Evolutionary conservation across 2,888 invertebrate genomes (phyloP), one percentile per base, ranked within the genome.

Genomic region (Phortica magna): DNA sequence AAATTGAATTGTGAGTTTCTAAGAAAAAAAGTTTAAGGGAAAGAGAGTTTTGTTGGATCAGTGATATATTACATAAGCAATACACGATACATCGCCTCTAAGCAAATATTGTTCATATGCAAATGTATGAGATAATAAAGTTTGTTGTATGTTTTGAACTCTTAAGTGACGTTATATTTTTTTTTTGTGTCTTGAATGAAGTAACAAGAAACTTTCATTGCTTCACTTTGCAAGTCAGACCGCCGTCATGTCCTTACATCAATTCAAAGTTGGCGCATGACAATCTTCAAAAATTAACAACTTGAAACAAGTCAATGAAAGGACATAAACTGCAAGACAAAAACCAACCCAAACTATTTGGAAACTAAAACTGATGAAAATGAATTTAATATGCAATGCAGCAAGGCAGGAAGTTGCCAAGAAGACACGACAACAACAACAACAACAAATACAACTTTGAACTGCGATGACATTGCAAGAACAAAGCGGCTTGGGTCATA

Each of bases 361-460:
- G 39, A 79, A 76, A 76, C 76, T 77, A 65, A 78, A 74, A 74
- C 76, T 75, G 53, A 7, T 53, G 57, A 61, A 42, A 76, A 75
- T 68, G 80, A 74, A 81, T 81, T 81, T 79, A 81, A 81, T 81
- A 81, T 81, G 77, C 81, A 59, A 43, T 61, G 73, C 77, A 76
- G 75, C 73, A 73, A 65, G 31, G 61, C 73, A 17, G 10, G 14
- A 64, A 79, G 48, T 75, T 61, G 55, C 70, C 65, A 71, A 55
- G 70, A 71, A 53, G 53, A 3, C 68, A 61, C 55, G 55, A 41
- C 64, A 74, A 17, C 73, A 9, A 53, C 39, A 65, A 19, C 19
- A 31, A n/a, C 53, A 55, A 10, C 53, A 39, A 55, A 42, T 7
- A 43, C 19, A 31, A 71, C 19, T 43, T 68, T 22, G 14, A 42